phyloP scores from a whole-genome alignment of 2,113 vertebrate genomes.

The Psittacara wagleri region DNA sequence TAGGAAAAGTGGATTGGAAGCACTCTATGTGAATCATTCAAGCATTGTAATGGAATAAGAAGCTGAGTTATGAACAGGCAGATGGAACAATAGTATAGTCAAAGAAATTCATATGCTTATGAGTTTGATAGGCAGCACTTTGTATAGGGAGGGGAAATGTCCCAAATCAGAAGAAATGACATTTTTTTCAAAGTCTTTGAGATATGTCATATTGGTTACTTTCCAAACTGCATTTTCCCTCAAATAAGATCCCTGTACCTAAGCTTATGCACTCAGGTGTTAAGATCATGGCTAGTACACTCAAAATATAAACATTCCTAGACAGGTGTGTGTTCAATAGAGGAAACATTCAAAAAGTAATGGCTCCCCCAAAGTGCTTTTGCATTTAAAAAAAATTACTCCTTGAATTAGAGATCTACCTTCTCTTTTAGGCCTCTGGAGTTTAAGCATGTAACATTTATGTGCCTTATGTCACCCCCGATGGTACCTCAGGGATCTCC shows the following conservation, averaged over 20 bases:
- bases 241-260: not conserved
- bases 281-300: not conserved
- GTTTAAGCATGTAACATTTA: not conserved
- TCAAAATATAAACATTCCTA: not conserved
- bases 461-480: rapidly evolving
- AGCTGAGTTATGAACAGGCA: constrained; percentile 54
- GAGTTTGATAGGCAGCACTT: constrained; percentile 28
- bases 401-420: not conserved
- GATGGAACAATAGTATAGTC: constrained; percentile 54
- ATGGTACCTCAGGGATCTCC: rapidly evolving
- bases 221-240: not conserved
- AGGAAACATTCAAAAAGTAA: not conserved
- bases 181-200: not conserved
- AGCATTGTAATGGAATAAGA: constrained; percentile 77
- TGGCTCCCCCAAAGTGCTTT: not conserved
- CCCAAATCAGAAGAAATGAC: not conserved
- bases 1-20: constrained; percentile 73
- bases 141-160: not conserved
- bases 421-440: not conserved
- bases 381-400: not conserved
- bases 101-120: constrained; percentile 69
- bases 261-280: not conserved
- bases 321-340: not conserved
- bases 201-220: not conserved
- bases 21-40: constrained; percentile 67